A percentile compares a stretch with the other conserved stretches of the same genome.
These are phyloP conservation scores for Napeogenes sylphis DNA, from an alignment of 2,888 invertebrate genomes.

Conservation along the genomic window DNA sequence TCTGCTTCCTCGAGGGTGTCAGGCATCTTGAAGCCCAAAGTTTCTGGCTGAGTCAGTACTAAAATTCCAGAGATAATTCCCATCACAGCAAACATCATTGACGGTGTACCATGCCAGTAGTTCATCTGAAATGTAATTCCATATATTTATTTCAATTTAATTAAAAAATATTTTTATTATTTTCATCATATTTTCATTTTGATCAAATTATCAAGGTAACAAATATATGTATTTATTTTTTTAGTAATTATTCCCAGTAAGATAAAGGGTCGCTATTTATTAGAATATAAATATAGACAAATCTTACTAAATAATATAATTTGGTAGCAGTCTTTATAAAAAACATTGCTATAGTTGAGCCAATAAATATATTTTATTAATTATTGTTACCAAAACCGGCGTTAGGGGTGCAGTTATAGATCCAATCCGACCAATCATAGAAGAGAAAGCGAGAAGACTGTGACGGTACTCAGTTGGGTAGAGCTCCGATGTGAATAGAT, in stretches of 20 bases:
- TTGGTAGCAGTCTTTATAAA: no score
- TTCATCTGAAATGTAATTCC: constrained; percentile 39
- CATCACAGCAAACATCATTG: constrained; percentile 73
- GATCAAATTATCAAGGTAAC: no score
- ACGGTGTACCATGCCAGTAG: constrained; percentile 63
- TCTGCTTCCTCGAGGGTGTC: constrained; percentile 79
- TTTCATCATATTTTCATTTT: no score
- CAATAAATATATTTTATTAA: no score
- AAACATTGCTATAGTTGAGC: no score
- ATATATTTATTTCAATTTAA: no score
- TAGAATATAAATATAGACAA: no score
- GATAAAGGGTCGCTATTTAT: no score
- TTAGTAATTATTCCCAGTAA: no score
- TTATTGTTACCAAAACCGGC: constrained; percentile 69
- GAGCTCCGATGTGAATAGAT: constrained; percentile 79
- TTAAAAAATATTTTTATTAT: no score
- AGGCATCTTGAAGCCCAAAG: constrained; percentile 76
- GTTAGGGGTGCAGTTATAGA: constrained; percentile 80
- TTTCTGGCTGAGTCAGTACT: constrained; percentile 79
- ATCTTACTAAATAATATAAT: no score
- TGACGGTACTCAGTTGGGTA: constrained; percentile 80
- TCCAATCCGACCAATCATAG: constrained; percentile 77
- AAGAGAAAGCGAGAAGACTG: constrained; percentile 77
- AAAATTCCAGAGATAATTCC: constrained; percentile 71
- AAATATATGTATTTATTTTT: no score